These are phyloP conservation scores for Tetramorium alpestre DNA, from an alignment of 1,140 invertebrate species.

Conservation along the genomic window DNA sequence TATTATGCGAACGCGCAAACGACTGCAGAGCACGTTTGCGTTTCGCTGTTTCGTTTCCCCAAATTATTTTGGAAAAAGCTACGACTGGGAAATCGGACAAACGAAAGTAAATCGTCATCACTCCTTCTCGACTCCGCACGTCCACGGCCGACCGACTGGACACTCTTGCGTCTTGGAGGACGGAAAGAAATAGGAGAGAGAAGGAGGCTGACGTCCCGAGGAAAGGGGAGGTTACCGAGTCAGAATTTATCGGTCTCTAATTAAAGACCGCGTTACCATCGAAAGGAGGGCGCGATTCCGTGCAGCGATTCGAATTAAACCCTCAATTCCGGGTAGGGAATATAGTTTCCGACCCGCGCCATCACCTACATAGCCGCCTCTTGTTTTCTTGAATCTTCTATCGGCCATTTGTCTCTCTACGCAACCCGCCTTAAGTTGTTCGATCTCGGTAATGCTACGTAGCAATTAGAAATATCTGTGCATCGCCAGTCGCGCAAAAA, in stretches of 20 bases:
- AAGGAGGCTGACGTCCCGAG: constrained; percentile 49
- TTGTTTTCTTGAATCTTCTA: constrained; percentile 53
- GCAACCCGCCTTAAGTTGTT: constrained; percentile 49
- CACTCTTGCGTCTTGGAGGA: constrained; percentile 33
- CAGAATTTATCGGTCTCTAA: constrained; percentile 81
- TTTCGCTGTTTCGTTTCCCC: constrained; percentile 1
- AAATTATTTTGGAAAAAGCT: neutral
- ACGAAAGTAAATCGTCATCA: neutral
- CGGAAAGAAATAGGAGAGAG: constrained; percentile 31
- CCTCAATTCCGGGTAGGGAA: constrained; percentile 70
- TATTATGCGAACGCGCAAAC: constrained; percentile 38
- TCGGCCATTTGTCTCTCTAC: constrained; percentile 52
- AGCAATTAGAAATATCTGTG: constrained; percentile 56
- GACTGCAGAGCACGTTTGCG: constrained; percentile 4
- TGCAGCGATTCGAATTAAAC: constrained; percentile 77
- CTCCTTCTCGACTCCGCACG: neutral
- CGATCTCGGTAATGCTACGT: constrained; percentile 24
- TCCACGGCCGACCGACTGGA: constrained; percentile 13
- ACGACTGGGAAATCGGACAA: neutral
- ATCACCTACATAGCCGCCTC: constrained; percentile 54
- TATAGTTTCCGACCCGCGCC: constrained; percentile 51
- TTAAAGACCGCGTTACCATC: constrained; percentile 77
- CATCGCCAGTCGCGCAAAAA: constrained; percentile 41
- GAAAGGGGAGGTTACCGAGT: constrained; percentile 74
- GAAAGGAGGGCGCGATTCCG: constrained; percentile 72